Conservation (phyloP, 2,888 invertebrate genomes). For the Stomorhina lunata region DNA sequence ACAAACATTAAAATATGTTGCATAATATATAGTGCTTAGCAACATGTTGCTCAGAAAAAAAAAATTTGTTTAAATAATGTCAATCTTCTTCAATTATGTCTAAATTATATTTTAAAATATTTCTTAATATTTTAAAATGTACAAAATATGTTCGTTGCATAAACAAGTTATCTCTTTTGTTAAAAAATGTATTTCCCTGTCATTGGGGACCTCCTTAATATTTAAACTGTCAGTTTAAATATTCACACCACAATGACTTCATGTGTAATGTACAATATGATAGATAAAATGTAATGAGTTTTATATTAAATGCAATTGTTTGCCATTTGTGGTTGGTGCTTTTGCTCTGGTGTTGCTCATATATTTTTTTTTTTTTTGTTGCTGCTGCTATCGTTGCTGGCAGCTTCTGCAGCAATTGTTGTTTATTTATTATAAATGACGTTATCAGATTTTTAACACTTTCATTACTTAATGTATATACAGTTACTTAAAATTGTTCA, state of each 20-base stretch:
- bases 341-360: too few relatives aligned
- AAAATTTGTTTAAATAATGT: too few relatives aligned
- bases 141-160: too few relatives aligned
- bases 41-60: too few relatives aligned
- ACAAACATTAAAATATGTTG: too few relatives aligned
- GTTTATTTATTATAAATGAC: slow-evolving; percentile 58
- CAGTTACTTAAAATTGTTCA: slow-evolving; percentile 57
- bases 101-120: too few relatives aligned
- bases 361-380: neutral
- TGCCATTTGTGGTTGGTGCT: slow-evolving; percentile 2
- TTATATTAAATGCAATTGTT: slow-evolving; percentile 39
- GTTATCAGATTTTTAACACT: slow-evolving; percentile 66
- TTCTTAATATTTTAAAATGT: too few relatives aligned
- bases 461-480: slow-evolving; percentile 59
- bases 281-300: slow-evolving; percentile 39
- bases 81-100: too few relatives aligned
- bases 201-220: too few relatives aligned
- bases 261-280: neutral
- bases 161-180: too few relatives aligned
- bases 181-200: too few relatives aligned
- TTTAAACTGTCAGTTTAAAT: neutral
- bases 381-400: neutral
- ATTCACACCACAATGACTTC: neutral
- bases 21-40: too few relatives aligned
- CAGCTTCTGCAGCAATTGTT: slow-evolving; percentile 53